Evolutionary conservation across 2,797 vertebrate species (phyloP).

Genomic region (Myotis planiceps): DNA sequence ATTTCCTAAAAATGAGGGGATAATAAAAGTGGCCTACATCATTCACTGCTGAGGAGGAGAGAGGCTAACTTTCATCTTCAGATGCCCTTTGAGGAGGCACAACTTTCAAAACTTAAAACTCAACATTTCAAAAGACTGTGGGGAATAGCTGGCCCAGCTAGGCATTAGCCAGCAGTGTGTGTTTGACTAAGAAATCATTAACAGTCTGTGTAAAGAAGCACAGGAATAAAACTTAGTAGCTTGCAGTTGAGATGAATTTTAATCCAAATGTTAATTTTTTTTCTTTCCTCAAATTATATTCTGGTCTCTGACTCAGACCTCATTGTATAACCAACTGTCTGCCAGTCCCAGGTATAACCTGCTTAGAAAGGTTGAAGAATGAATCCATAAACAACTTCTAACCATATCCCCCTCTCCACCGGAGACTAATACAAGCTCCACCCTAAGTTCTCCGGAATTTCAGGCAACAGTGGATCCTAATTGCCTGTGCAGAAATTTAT

Average conservation of each 20-base stretch:
- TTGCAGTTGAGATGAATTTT: conserved; percentile 4
- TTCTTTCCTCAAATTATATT: conserved; percentile 5
- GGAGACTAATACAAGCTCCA: background rate
- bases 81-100: conserved; percentile 30
- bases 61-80: conserved; percentile 65
- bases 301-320: background rate
- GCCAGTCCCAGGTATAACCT: background rate
- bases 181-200: conserved; percentile 42
- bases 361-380: background rate
- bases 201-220: background rate
- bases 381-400: background rate
- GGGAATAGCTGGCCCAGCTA: background rate
- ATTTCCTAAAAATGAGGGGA: conserved; percentile 70
- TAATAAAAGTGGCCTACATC: conserved; percentile 56
- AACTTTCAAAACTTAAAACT: background rate
- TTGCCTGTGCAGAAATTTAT: background rate
- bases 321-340: background rate
- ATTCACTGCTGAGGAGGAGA: conserved; percentile 40
- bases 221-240: background rate
- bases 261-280: background rate
- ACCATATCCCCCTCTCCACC: background rate
- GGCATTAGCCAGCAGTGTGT: background rate
- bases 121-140: background rate
- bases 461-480: background rate
- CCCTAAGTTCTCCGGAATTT: background rate